These are phyloP conservation scores for Eupsittula cactorum DNA, from an alignment of 2,113 vertebrate species.

Conservation along the genomic window DNA sequence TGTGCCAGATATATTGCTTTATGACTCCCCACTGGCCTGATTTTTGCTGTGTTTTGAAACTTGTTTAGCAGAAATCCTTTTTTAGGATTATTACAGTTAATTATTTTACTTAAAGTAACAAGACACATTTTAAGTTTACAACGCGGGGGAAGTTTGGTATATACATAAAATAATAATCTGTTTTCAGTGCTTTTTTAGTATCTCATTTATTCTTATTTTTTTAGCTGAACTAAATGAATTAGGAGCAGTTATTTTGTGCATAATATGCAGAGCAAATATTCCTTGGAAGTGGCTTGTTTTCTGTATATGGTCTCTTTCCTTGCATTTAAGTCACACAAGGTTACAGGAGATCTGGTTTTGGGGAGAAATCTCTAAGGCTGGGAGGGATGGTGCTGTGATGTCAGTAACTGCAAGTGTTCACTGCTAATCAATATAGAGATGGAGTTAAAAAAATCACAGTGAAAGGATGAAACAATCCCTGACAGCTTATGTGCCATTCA, in stretches of 20 bases:
- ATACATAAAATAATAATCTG: not conserved
- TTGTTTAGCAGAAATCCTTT: not conserved
- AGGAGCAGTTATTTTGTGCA: not conserved
- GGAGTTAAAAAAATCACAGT: not conserved
- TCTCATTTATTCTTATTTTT: not conserved
- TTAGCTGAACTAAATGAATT: not conserved
- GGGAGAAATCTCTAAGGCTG: not conserved
- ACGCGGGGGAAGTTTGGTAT: not conserved
- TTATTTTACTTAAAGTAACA: conserved; percentile 8
- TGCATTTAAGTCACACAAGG: not conserved
- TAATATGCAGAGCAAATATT: not conserved
- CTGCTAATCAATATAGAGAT: not conserved
- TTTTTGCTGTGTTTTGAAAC: conserved; percentile 24
- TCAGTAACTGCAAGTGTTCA: not conserved
- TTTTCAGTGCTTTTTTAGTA: not conserved
- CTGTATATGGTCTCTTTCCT: not conserved
- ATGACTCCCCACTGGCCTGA: not conserved
- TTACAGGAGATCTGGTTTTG: not conserved
- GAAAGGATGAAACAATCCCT: not conserved
- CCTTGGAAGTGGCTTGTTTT: not conserved
- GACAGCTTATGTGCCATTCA: not conserved
- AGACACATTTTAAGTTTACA: not conserved
- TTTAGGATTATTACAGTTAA: conserved; percentile 25
- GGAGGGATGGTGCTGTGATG: not conserved
- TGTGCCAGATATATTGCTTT: not conserved